phyloP scores from a whole-genome alignment of 2,888 invertebrate species.

The Hofmannophila pseudospretella region DNA sequence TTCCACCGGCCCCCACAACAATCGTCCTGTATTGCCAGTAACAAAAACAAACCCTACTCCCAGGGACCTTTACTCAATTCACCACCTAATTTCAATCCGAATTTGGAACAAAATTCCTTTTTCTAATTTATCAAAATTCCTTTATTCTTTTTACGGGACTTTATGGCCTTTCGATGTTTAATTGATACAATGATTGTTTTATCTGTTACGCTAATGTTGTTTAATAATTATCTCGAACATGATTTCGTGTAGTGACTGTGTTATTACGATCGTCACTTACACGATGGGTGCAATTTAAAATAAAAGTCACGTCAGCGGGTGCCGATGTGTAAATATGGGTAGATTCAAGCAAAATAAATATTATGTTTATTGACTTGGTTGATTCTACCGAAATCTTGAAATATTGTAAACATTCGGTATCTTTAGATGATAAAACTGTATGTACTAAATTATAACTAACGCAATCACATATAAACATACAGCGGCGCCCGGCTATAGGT shows the following conservation, averaged over 20 bases:
- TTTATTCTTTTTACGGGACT: constrained; percentile 3
- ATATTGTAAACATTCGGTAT: no score
- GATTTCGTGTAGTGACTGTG: constrained; percentile 49
- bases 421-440: no score
- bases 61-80: constrained; percentile 13
- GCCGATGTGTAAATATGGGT: constrained; percentile 4
- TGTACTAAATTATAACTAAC: no score
- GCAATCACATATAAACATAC: no score
- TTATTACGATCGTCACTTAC: constrained; percentile 44
- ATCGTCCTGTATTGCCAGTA: constrained; percentile 46
- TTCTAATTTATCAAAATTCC: constrained; percentile 2
- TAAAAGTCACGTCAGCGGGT: constrained; percentile 42
- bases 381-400: no score
- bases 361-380: no score
- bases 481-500: no score
- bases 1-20: constrained; percentile 64
- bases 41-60: constrained; percentile 39
- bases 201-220: constrained; percentile 63
- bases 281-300: constrained; percentile 50
- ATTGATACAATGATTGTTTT: constrained; percentile 51
- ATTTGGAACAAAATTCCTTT: constrained; percentile 8
- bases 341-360: no score
- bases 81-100: constrained; percentile 7
- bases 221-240: constrained; percentile 67
- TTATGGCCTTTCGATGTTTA: constrained; percentile 5